Conservation (phyloP, 1,140 invertebrate species). For the Pectinophora gossypiella region DNA sequence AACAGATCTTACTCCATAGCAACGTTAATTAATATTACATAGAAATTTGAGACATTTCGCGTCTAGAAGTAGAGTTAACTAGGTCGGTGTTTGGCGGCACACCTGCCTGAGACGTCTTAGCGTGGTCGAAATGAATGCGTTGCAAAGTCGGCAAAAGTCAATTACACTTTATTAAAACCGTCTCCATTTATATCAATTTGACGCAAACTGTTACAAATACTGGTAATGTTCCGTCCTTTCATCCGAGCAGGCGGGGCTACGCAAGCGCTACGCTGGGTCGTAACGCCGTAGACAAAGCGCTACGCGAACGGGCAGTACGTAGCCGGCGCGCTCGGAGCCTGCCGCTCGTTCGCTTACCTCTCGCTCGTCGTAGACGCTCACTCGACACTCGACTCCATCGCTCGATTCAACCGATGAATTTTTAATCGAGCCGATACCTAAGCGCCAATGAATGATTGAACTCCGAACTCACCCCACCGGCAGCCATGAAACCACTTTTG, state of each 20-base stretch:
- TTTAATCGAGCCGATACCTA: slow-evolving; percentile 57
- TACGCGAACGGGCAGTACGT: slow-evolving; percentile 53
- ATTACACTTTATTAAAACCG: slow-evolving; percentile 76
- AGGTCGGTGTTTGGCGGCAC: slow-evolving; percentile 64
- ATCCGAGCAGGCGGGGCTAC: slow-evolving; percentile 61
- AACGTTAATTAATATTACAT: slow-evolving; percentile 72
- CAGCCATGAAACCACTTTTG: slow-evolving; percentile 46
- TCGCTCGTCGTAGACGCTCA: slow-evolving; percentile 20
- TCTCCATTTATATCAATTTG: slow-evolving; percentile 76
- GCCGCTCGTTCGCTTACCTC: slow-evolving; percentile 27
- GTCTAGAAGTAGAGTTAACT: slow-evolving; percentile 56
- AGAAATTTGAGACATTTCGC: slow-evolving; percentile 71
- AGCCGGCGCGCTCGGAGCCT: slow-evolving; percentile 45
- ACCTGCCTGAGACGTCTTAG: slow-evolving; percentile 70
- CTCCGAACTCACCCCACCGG: slow-evolving; percentile 30
- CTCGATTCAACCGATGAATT: slow-evolving; percentile 55
- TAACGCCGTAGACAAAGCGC: slow-evolving; percentile 60
- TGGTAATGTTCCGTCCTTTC: slow-evolving; percentile 73
- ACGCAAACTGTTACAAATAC: slow-evolving; percentile 76
- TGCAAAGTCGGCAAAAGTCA: slow-evolving; percentile 74
- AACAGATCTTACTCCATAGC: too few relatives aligned
- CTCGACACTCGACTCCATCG: slow-evolving; percentile 16
- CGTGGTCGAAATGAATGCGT: slow-evolving; percentile 73
- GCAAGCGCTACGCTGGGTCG: slow-evolving; percentile 56
- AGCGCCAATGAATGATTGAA: slow-evolving; percentile 56